These are phyloP conservation scores for Muntiacus muntjak DNA, from an alignment of 2,113 vertebrate species.

Conservation along the genomic window DNA sequence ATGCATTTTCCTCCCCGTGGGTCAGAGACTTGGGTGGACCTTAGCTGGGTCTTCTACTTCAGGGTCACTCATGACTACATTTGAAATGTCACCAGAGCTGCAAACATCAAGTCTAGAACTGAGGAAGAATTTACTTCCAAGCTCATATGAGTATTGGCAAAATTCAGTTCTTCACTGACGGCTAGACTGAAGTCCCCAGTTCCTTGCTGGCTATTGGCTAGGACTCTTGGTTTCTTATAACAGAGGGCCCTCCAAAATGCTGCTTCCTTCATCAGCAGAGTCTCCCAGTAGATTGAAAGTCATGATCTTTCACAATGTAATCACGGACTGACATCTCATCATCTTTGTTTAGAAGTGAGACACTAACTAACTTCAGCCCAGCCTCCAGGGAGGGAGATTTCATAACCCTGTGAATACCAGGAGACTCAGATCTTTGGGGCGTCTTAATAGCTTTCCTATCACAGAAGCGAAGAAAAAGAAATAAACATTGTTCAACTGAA, in stretches of 20 bases:
- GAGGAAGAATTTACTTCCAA: neutral
- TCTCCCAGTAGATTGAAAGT: neutral
- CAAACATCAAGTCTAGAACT: neutral
- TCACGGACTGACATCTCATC: neutral
- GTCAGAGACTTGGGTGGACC: neutral
- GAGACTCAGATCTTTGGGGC: neutral
- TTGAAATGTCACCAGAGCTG: fast-evolving
- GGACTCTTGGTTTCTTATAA: neutral
- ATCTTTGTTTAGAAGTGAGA: neutral
- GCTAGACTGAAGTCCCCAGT: fast-evolving
- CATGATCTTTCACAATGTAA: fast-evolving
- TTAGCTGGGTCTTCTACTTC: neutral
- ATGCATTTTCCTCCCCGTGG: too few species aligned
- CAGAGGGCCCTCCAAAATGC: neutral
- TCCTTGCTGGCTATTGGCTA: fast-evolving
- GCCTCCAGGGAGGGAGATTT: too few species aligned
- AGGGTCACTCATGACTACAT: too few species aligned
- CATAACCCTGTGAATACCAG: neutral
- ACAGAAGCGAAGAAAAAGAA: neutral
- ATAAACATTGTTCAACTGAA: neutral
- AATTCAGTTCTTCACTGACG: neutral
- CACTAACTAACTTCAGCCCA: neutral
- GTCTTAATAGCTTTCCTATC: neutral
- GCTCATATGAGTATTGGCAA: neutral
- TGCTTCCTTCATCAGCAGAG: too few species aligned